phyloP scores from a whole-genome alignment of 2,113 vertebrate species.

The Chaetura pelagica region DNA sequence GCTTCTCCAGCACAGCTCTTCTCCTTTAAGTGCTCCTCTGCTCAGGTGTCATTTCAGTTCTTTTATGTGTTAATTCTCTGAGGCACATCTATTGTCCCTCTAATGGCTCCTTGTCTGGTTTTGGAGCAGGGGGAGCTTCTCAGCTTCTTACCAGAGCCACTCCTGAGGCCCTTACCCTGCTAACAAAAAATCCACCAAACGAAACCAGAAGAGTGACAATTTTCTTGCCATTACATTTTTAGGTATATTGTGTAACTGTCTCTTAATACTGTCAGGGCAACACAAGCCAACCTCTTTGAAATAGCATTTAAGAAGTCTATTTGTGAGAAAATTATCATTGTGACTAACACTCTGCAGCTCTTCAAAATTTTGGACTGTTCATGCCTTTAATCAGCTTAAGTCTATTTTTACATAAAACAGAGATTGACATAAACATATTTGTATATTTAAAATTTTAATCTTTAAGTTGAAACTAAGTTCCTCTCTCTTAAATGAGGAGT shows the following conservation, averaged over 20 bases:
- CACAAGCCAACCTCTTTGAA: background rate
- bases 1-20: no score
- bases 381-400: background rate
- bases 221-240: background rate
- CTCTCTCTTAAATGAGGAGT: background rate
- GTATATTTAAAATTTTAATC: background rate
- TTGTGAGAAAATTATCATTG: background rate
- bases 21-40: no score
- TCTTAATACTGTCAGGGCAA: background rate
- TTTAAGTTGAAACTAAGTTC: background rate
- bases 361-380: background rate
- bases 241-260: background rate
- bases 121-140: no score
- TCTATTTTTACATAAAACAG: background rate
- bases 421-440: background rate
- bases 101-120: no score
- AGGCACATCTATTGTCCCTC: no score
- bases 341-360: background rate
- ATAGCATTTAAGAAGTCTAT: background rate
- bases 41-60: no score
- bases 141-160: no score
- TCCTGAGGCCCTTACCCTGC: no score
- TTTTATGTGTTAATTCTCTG: no score
- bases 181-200: no score
- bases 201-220: background rate